phyloP scores from a whole-genome alignment of 2,888 invertebrate genomes.

The Leucophenga montana region DNA sequence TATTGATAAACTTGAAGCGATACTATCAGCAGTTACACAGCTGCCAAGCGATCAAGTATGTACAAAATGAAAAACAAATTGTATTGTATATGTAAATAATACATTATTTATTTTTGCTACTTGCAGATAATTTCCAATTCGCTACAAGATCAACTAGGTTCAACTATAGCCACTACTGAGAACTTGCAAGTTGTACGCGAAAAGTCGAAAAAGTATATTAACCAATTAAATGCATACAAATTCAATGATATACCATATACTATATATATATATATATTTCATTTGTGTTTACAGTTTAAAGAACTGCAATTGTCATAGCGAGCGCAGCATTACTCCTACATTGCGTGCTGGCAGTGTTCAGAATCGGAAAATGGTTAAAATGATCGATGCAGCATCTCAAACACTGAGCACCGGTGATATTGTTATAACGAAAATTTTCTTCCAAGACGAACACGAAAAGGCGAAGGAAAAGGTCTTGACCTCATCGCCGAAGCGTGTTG shows the following conservation, averaged over 20 bases:
- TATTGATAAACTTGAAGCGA: constrained; percentile 89
- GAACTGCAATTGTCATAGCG: constrained; percentile 69
- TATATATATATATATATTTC: neutral
- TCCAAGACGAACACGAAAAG: constrained; percentile 77
- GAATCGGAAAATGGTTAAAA: constrained; percentile 61
- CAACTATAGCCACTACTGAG: constrained; percentile 70
- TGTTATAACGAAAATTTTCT: constrained; percentile 88
- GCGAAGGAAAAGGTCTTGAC: constrained; percentile 74
- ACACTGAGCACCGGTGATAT: constrained; percentile 94
- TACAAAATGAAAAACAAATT: neutral
- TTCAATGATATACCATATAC: neutral
- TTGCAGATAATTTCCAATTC: constrained; percentile 64
- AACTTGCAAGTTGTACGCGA: constrained; percentile 72
- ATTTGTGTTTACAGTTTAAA: constrained; percentile 60
- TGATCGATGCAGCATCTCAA: constrained; percentile 79
- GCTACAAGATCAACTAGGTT: constrained; percentile 70
- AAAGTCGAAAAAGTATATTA: constrained; percentile 69
- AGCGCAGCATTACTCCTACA: constrained; percentile 63
- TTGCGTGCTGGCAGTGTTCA: constrained; percentile 39
- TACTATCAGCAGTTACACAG: constrained; percentile 85
- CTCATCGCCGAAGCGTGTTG: constrained; percentile 74
- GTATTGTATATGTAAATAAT: neutral
- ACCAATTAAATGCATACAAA: neutral
- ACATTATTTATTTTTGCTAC: constrained; percentile 53
- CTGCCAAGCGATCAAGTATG: constrained; percentile 77